Evolutionary conservation across 2,113 vertebrate genomes (phyloP), one percentile per base, ranked within the genome.

Genomic region (Muntiacus reevesi): DNA sequence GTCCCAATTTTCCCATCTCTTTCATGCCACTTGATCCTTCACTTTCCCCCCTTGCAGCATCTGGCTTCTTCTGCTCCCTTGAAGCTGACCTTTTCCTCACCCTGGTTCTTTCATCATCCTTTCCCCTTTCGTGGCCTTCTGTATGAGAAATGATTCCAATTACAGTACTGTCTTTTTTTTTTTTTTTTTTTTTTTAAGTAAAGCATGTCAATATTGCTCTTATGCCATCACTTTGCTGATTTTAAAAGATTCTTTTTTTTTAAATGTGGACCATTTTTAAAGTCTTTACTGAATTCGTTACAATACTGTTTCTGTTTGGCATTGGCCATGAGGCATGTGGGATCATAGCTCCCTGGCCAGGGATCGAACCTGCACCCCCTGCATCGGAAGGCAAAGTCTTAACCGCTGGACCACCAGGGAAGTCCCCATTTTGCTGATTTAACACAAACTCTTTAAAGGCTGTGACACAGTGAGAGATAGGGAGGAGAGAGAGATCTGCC

Each of bases 101-200:
- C 62, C 87, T 79, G 28, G 3, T 15, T 45, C 6, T 25, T n/a
- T n/a, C 19, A 11, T 36, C 57, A 62, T 3, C 36, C 36, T 50
- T 2, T 30, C 67, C 62, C 1, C 6, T 40, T 30, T 28, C 3
- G 0, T 0, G 36, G 47, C 30, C n/a, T 43, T n/a, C 21, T 15
- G 6, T 33, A 17, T 23, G 62, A 45, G 91, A 90, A 40, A 33
- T 19, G 79, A n/a, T 78, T 47, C 57, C 40, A 81, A 85, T 88
- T 19, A 82, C 0, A 57, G 50, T 1, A 21, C 8, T 3, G 47
- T 52, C 25, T 71, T 54, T 6, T 71, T 71, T 67, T 4, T n/a
- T n/a, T n/a, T n/a, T n/a, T n/a, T n/a, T 28, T 30, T 67, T 43
- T 21, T 67, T 83, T 10, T 28, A 6, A 43, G 57, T 23, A 55